Evolutionary conservation across 2,888 invertebrate genomes (phyloP).

Genomic region (Lasioglossum leucozonium): DNA sequence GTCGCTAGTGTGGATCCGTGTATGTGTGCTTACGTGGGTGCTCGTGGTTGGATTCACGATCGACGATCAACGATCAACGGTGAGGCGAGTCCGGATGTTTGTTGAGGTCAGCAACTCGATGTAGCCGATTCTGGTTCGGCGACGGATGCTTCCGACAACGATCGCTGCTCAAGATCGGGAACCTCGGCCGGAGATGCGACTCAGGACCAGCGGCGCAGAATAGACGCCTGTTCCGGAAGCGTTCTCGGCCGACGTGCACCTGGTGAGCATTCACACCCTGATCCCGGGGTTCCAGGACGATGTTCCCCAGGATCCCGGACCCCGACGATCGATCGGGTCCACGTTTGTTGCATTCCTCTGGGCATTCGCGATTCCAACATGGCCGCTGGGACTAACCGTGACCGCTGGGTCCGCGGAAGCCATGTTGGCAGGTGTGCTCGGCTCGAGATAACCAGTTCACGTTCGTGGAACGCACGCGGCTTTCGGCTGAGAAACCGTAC

Average conservation of each 20-base stretch:
- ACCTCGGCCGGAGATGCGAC: slow-evolving; percentile 62
- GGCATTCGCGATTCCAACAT: slow-evolving; percentile 82
- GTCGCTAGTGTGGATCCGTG: slow-evolving; percentile 44
- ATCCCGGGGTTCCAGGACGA: not conserved
- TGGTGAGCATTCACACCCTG: slow-evolving; percentile 84
- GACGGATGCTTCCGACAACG: slow-evolving; percentile 51
- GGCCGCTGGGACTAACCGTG: slow-evolving; percentile 83
- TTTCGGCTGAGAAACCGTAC: slow-evolving; percentile 34
- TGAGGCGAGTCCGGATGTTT: not conserved
- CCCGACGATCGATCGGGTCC: slow-evolving; percentile 20
- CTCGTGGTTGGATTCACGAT: slow-evolving; percentile 30
- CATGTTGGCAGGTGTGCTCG: slow-evolving; percentile 84
- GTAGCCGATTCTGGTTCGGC: slow-evolving; percentile 42
- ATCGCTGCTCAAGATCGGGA: slow-evolving; percentile 36
- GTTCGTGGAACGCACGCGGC: slow-evolving; percentile 68
- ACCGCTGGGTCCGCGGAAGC: slow-evolving; percentile 83
- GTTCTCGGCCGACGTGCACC: slow-evolving; percentile 82
- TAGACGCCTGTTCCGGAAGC: slow-evolving; percentile 58
- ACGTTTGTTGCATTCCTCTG: slow-evolving; percentile 66
- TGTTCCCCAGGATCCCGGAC: not conserved
- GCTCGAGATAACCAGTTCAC: slow-evolving; percentile 73
- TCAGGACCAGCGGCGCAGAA: slow-evolving; percentile 47
- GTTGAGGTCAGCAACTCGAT: slow-evolving; percentile 26
- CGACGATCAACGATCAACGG: slow-evolving; percentile 36
- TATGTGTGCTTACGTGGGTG: slow-evolving; percentile 62